A percentile compares a stretch with the other conserved stretches of the same genome.
These are phyloP conservation scores for Agrotis exclamationis DNA, from an alignment of 2,888 invertebrate genomes.

Conservation along the genomic window DNA sequence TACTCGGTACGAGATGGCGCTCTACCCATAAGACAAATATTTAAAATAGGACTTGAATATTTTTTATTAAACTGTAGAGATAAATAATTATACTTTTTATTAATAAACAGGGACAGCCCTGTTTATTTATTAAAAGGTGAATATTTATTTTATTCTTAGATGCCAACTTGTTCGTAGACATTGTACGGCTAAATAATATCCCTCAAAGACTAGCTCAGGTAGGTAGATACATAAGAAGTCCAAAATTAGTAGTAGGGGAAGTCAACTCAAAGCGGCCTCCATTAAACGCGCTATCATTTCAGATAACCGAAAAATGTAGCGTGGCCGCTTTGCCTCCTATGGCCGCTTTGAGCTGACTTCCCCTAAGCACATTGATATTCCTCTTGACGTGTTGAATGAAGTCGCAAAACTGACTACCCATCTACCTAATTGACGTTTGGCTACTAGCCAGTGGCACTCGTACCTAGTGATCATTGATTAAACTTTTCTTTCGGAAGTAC, in stretches of 20 bases:
- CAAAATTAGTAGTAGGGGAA: neutral
- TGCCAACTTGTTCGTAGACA: too few relatives aligned
- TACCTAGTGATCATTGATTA: constrained; percentile 31
- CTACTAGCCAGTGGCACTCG: constrained; percentile 54
- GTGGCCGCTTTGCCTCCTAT: too few relatives aligned
- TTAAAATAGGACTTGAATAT: neutral
- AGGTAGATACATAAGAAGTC: neutral
- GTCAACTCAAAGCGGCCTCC: too few relatives aligned
- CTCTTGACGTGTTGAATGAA: constrained; percentile 26
- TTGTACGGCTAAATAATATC: neutral
- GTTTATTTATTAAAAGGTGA: too few relatives aligned
- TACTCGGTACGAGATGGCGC: constrained; percentile 52
- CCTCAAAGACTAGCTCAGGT: neutral
- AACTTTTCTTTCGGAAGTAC: too few relatives aligned
- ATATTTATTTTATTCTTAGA: too few relatives aligned
- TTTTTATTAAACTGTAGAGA: too few relatives aligned
- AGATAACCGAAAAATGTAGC: too few relatives aligned
- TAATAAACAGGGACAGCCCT: too few relatives aligned
- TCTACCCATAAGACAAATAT: neutral
- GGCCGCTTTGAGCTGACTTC: too few relatives aligned
- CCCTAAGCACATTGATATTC: constrained; percentile 15
- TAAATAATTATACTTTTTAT: too few relatives aligned
- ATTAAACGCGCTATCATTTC: too few relatives aligned
- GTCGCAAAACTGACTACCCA: neutral
- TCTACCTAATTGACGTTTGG: constrained; percentile 63